Conservation (phyloP, 2,113 vertebrate species). For the Struthidea cinerea region DNA sequence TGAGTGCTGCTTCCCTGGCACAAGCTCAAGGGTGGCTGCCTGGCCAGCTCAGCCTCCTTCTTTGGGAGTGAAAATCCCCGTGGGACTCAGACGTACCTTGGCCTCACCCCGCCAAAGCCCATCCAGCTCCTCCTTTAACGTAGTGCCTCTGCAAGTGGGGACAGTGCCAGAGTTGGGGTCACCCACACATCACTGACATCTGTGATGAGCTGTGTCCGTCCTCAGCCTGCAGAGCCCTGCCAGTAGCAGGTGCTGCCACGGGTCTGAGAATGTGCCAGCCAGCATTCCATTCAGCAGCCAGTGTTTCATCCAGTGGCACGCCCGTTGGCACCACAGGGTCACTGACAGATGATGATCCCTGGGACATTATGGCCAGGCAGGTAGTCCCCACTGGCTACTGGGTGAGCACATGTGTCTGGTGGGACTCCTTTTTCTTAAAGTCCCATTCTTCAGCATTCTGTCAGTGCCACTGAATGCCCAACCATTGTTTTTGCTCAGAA, state of each 20-base stretch:
- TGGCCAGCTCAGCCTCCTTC: not conserved
- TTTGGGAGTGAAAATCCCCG: not conserved
- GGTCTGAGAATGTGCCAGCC: not conserved
- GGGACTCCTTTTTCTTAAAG: not conserved
- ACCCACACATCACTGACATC: too few species aligned
- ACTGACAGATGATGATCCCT: rapidly evolving
- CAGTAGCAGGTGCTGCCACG: not conserved
- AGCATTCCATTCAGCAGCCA: not conserved
- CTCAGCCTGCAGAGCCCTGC: not conserved
- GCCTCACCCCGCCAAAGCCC: not conserved
- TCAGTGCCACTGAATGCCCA: rapidly evolving
- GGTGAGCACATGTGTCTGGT: rapidly evolving
- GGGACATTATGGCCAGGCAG: not conserved
- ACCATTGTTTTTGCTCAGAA: not conserved
- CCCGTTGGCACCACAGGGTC: rapidly evolving
- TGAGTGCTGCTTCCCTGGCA: not conserved
- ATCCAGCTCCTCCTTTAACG: not conserved
- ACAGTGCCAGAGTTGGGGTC: not conserved
- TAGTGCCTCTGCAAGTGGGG: not conserved
- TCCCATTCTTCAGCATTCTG: not conserved
- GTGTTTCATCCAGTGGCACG: not conserved
- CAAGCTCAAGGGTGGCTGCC: not conserved
- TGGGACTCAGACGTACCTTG: rapidly evolving
- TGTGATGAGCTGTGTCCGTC: rapidly evolving
- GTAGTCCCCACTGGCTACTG: rapidly evolving